Conservation (phyloP, 2,113 vertebrate genomes). For the Enhydra lutris region DNA sequence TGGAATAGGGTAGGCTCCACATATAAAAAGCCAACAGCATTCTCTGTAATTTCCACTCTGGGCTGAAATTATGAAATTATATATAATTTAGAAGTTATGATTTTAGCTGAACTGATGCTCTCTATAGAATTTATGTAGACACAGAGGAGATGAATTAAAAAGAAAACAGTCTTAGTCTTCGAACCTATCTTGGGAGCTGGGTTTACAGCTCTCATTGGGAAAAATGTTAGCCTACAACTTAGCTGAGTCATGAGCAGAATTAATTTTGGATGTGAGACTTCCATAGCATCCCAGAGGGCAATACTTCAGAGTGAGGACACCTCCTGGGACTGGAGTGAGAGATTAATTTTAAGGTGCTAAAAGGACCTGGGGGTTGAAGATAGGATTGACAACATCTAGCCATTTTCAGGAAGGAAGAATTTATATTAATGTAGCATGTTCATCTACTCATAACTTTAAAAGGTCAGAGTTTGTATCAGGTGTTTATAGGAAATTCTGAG, state of each 20-base stretch:
- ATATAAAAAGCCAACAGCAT: not conserved
- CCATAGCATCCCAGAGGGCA: not conserved
- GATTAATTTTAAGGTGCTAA: not conserved
- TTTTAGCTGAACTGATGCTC: not conserved
- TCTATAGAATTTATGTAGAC: not conserved
- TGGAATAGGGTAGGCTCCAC: not conserved
- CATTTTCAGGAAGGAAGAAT: not conserved
- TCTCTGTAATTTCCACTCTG: not conserved
- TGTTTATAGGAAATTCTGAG: not conserved
- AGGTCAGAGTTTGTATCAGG: not conserved
- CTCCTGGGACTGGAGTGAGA: not conserved
- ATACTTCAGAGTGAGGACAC: not conserved
- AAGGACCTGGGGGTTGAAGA: not conserved
- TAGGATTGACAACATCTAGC: not conserved
- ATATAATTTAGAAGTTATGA: not conserved
- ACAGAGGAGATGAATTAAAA: not conserved
- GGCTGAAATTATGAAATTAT: not conserved
- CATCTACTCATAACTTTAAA: not conserved
- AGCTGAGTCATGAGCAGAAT: not conserved
- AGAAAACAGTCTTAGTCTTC: not conserved
- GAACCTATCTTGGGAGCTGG: not conserved
- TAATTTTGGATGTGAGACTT: not conserved
- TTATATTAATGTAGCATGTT: not conserved
- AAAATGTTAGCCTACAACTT: not conserved
- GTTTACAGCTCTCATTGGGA: not conserved